phyloP scores from a whole-genome alignment of 1,140 invertebrate species.

The Procambarus clarkii region DNA sequence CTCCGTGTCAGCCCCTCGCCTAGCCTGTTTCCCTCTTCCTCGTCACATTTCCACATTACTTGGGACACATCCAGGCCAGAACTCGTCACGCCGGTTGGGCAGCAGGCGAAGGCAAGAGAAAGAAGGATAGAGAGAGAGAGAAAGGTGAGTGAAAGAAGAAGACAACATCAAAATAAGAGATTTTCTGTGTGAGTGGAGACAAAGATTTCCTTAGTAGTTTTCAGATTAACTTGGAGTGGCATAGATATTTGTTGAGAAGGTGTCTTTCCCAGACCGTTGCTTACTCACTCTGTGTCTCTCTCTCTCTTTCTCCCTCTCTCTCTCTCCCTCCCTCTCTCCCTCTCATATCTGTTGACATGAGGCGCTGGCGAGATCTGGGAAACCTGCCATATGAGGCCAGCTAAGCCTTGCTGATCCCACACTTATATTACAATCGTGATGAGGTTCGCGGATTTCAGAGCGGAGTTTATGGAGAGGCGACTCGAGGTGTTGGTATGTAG shows the following conservation, averaged over 20 bases:
- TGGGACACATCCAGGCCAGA: not conserved
- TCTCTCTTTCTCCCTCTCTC: not conserved
- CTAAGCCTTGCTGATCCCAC: slow-evolving; percentile 60
- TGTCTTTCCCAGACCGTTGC: too few species aligned
- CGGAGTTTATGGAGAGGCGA: slow-evolving; percentile 48
- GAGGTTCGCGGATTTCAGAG: slow-evolving; percentile 56
- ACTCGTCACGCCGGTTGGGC: too few species aligned
- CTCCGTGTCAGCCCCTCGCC: too few species aligned
- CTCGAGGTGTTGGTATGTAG: slow-evolving; percentile 61
- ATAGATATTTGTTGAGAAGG: not conserved
- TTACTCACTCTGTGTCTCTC: not conserved
- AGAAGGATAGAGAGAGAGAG: not conserved
- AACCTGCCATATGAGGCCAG: slow-evolving; percentile 52
- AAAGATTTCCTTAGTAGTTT: too few species aligned
- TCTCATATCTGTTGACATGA: slow-evolving; percentile 47
- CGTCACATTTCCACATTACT: not conserved
- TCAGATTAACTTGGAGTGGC: too few species aligned
- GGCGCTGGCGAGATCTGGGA: slow-evolving; percentile 50
- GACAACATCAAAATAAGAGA: not conserved
- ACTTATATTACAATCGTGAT: slow-evolving; percentile 63
- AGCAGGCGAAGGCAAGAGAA: not conserved
- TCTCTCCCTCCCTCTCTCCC: slow-evolving; percentile 10
- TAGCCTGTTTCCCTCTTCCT: not conserved
- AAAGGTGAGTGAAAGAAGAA: not conserved
- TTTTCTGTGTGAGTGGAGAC: too few species aligned